A percentile compares a stretch with the other conserved stretches of the same genome.
phyloP scores from a whole-genome alignment of 2,797 vertebrate species.

The Nyctalus aviator region DNA sequence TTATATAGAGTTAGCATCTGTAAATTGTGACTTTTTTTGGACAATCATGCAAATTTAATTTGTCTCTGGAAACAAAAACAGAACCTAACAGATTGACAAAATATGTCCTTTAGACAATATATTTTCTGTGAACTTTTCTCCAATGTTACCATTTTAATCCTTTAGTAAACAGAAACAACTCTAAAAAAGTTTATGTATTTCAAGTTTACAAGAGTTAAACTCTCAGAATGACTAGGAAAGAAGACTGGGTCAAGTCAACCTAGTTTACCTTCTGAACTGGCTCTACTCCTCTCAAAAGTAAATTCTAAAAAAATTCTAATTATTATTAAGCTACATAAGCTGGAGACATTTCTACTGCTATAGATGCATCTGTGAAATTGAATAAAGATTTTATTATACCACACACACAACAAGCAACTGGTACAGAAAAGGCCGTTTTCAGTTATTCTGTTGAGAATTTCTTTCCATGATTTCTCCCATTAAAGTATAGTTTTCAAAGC shows the following conservation, averaged over 20 bases:
- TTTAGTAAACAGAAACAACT: conserved; percentile 63
- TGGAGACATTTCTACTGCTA: conserved; percentile 63
- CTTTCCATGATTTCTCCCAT: conserved; percentile 82
- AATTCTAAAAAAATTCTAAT: conserved; percentile 59
- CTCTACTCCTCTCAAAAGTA: conserved; percentile 58
- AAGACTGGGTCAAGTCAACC: conserved; percentile 20
- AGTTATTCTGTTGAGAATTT: conserved; percentile 82
- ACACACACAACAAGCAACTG: conserved; percentile 77
- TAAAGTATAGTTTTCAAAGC: conserved; percentile 84
- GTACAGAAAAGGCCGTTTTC: conserved; percentile 82
- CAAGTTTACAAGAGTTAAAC: conserved; percentile 36
- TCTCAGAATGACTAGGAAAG: background rate
- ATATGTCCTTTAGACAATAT: conserved; percentile 74
- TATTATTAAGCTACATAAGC: conserved; percentile 71
- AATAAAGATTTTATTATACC: conserved; percentile 87
- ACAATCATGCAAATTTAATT: conserved; percentile 83
- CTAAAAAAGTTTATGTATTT: conserved; percentile 50
- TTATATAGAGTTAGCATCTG: conserved; percentile 80
- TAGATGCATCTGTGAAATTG: conserved; percentile 67
- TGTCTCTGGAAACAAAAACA: conserved; percentile 82
- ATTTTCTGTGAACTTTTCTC: conserved; percentile 74
- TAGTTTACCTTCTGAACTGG: conserved; percentile 50
- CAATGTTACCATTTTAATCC: conserved; percentile 70
- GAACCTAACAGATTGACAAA: conserved; percentile 82
- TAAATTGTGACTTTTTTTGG: conserved; percentile 78